Percentiles rank a stretch among this genome's conserved stretches.
Evolutionary conservation across 2,888 invertebrate species (phyloP).

Genomic region (Trissoscelio sp.): DNA sequence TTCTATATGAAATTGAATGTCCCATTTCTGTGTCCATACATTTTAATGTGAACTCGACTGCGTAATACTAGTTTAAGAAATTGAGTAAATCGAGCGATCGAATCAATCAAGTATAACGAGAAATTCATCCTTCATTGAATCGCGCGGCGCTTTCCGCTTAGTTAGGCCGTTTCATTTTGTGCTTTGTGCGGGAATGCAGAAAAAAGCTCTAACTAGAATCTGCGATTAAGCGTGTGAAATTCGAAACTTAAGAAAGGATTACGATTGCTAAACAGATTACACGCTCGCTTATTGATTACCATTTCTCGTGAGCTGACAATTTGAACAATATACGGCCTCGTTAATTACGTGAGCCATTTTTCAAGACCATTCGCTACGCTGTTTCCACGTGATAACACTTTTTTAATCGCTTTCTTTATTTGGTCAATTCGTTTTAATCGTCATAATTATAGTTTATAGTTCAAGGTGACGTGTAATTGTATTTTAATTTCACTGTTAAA

Average conservation of each 20-base stretch:
- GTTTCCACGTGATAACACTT: neutral
- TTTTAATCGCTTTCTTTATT: conserved; percentile 43
- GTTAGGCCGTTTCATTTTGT: conserved; percentile 65
- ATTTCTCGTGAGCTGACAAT: conserved; percentile 40
- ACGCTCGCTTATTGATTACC: conserved; percentile 27
- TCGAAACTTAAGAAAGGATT: conserved; percentile 39
- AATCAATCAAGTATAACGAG: conserved; percentile 68
- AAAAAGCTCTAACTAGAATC: conserved; percentile 51
- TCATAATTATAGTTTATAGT: conserved; percentile 41
- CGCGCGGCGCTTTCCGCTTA: conserved; percentile 63
- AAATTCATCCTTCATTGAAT: conserved; percentile 66
- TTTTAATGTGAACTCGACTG: conserved; percentile 62
- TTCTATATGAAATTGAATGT: conserved; percentile 26
- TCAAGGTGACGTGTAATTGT: conserved; percentile 45
- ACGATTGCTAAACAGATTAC: conserved; percentile 46
- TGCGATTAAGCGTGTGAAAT: conserved; percentile 52
- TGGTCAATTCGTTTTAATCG: conserved; percentile 35
- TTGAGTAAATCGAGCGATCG: conserved; percentile 65
- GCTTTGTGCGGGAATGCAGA: conserved; percentile 57
- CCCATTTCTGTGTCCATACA: conserved; percentile 36
- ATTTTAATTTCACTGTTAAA: conserved; percentile 23
- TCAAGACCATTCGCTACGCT: neutral
- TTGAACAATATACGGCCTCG: conserved; percentile 35
- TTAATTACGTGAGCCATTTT: conserved; percentile 16
- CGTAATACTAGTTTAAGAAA: conserved; percentile 68